A percentile compares a stretch with the other conserved stretches of the same genome.
phyloP scores from a whole-genome alignment of 2,797 vertebrate genomes.

The Falco naumanni region DNA sequence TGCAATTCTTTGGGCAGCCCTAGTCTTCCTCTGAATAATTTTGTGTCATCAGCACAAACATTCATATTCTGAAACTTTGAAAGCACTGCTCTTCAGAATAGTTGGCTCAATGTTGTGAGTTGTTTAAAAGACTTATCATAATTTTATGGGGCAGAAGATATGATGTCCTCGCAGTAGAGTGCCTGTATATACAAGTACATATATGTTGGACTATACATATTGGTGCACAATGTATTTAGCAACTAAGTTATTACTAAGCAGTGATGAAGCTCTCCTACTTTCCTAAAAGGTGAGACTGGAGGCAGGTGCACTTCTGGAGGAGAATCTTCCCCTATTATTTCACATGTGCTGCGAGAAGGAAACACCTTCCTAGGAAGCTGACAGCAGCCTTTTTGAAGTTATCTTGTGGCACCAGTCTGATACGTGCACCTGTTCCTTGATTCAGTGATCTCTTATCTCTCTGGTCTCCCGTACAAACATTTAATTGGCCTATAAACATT shows the following conservation, averaged over 20 bases:
- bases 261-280: not conserved
- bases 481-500: slow-evolving; percentile 46
- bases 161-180: not conserved
- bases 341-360: not conserved
- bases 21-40: not conserved
- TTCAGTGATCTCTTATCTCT: slow-evolving; percentile 19
- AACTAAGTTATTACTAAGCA: not conserved
- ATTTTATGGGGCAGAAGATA: not conserved
- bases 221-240: not conserved
- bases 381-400: not conserved
- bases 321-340: not conserved
- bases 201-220: not conserved
- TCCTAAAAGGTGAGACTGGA: not conserved
- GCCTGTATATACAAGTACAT: not conserved
- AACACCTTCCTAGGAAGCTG: not conserved
- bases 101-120: not conserved
- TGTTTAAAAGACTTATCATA: not conserved
- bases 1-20: not conserved
- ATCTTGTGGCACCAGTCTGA: not conserved
- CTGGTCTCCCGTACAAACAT: not conserved
- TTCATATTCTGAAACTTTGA: not conserved
- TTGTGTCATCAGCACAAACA: not conserved
- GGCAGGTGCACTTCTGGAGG: not conserved
- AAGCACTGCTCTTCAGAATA: not conserved
- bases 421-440: not conserved